phyloP scores from a whole-genome alignment of 2,888 invertebrate genomes.

The Acrobasis repandana region DNA sequence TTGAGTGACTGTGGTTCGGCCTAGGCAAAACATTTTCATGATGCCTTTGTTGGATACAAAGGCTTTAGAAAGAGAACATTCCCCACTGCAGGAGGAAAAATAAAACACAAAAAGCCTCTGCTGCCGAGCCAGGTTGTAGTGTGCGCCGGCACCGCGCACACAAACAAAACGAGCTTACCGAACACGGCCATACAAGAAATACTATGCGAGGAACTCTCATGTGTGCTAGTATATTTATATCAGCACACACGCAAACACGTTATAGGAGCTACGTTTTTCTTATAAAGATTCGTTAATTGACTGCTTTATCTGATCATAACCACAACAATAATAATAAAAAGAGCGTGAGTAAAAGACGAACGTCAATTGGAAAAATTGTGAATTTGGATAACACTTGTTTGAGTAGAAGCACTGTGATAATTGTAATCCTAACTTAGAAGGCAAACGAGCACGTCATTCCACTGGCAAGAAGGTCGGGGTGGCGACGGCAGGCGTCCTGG shows the following conservation, averaged over 20 bases:
- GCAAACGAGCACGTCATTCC: constrained; percentile 75
- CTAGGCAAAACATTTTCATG: constrained; percentile 27
- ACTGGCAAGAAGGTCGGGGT: constrained; percentile 72
- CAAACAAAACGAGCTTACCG: constrained; percentile 54
- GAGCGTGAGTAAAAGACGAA: background rate
- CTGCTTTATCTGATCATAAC: constrained; percentile 20
- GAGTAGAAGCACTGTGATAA: constrained; percentile 40
- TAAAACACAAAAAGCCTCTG: constrained; percentile 76
- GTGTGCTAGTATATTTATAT: constrained; percentile 33
- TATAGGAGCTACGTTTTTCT: constrained; percentile 33
- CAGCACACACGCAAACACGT: constrained; percentile 40
- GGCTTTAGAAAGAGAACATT: constrained; percentile 48
- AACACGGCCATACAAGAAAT: constrained; percentile 59
- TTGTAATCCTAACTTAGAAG: constrained; percentile 38
- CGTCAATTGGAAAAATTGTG: background rate
- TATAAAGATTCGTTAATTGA: constrained; percentile 7
- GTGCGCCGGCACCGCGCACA: constrained; percentile 58
- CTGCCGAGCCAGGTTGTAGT: constrained; percentile 61
- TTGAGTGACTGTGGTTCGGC: background rate
- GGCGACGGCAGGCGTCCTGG: constrained; percentile 62
- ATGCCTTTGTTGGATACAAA: constrained; percentile 43
- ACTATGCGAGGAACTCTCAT: constrained; percentile 55
- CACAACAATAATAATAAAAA: constrained; percentile 8
- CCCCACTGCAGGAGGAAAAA: constrained; percentile 72
- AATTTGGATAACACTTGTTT: constrained; percentile 17